Percentiles rank a stretch among this genome's conserved stretches.
Conservation (phyloP, 2,113 vertebrate species). For the Callipepla squamata region DNA sequence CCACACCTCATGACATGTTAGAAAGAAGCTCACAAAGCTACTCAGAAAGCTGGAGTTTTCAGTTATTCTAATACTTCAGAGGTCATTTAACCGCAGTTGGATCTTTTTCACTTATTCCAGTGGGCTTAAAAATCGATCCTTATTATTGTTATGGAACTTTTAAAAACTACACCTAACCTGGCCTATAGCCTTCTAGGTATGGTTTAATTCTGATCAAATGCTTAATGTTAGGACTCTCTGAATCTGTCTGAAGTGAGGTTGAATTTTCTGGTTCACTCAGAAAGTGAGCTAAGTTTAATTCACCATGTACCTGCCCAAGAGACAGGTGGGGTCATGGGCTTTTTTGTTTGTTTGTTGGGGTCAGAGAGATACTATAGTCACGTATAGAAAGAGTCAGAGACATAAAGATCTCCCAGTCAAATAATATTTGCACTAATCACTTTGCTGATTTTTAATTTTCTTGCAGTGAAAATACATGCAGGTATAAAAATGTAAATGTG, state of each 20-base stretch:
- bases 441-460: slow-evolving; percentile 34
- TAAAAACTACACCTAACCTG: background rate
- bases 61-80: background rate
- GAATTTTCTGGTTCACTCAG: background rate
- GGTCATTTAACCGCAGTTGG: background rate
- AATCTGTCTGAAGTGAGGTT: background rate
- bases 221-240: background rate
- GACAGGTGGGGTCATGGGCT: background rate
- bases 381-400: background rate
- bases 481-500: slow-evolving; percentile 47
- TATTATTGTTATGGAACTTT: background rate
- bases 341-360: background rate
- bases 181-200: background rate
- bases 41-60: background rate
- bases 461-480: slow-evolving; percentile 16
- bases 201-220: background rate
- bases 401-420: background rate
- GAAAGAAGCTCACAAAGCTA: background rate
- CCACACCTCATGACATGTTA: background rate
- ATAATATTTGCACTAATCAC: slow-evolving; percentile 21
- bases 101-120: background rate
- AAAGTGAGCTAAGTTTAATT: background rate
- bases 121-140: background rate
- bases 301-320: background rate
- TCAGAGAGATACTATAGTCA: background rate